These are phyloP conservation scores for Cladorhizidae sp. DNA, from an alignment of 37 sponge, comb jelly and placozoan species.

Conservation along the genomic window DNA sequence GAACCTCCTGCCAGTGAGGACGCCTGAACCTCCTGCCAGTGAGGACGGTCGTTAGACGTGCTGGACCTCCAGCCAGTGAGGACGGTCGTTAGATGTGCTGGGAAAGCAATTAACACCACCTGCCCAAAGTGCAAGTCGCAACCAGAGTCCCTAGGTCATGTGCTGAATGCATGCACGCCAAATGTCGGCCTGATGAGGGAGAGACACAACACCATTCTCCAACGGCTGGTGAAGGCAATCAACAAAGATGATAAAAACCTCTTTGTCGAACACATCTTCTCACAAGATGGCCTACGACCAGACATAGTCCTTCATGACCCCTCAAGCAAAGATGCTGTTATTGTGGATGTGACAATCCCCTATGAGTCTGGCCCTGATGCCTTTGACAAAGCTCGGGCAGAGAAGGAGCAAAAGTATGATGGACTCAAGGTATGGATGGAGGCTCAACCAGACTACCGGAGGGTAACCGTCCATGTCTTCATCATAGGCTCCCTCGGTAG, in stretches of 20 bases:
- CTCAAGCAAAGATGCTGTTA: not conserved
- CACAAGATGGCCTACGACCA: slow-evolving; percentile 25
- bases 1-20: too few species aligned
- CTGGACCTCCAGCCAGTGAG: slow-evolving; percentile 37
- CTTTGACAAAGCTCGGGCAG: slow-evolving; percentile 6
- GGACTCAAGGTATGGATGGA: not conserved
- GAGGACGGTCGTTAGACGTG: too few species aligned
- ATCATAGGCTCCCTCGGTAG: slow-evolving; percentile 24
- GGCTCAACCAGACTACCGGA: not conserved
- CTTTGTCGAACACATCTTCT: slow-evolving; percentile 29
- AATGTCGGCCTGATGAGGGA: slow-evolving; percentile 23
- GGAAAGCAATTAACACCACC: not conserved
- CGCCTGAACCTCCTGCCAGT: not conserved
- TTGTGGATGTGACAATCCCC: slow-evolving; percentile 42
- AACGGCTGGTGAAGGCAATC: slow-evolving; percentile 28
- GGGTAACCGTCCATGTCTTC: not conserved
- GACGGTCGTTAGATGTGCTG: slow-evolving; percentile 13
- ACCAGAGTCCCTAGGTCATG: slow-evolving; percentile 34
- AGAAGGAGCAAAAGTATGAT: slow-evolving; percentile 18
- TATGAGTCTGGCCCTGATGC: slow-evolving; percentile 5
- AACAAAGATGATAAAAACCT: not conserved
- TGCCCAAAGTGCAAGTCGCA: slow-evolving; percentile 23
- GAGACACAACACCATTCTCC: slow-evolving; percentile 28
- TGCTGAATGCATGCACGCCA: slow-evolving; percentile 39
- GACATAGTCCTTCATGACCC: slow-evolving; percentile 15